phyloP scores from a whole-genome alignment of 2,113 vertebrate genomes.

The Menidia beryllina region DNA sequence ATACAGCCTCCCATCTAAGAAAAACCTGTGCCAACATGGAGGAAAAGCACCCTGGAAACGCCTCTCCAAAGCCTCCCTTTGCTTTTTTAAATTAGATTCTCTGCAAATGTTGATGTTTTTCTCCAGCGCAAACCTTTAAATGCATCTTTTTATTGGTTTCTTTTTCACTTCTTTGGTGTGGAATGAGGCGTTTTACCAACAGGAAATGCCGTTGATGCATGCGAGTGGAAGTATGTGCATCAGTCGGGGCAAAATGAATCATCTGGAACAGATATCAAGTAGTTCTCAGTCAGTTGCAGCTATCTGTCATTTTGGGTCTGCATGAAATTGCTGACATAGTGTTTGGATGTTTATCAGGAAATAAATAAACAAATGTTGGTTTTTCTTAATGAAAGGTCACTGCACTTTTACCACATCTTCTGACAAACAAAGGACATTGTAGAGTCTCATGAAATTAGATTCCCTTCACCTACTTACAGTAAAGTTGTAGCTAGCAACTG shows the following conservation, averaged over 20 bases:
- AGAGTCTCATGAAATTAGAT: no score
- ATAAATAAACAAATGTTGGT: no score
- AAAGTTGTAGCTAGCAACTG: background rate
- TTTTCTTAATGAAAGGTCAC: no score
- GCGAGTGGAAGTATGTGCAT: background rate
- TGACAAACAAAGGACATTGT: no score
- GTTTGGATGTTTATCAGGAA: no score
- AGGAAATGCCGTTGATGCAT: background rate
- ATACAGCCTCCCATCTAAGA: slow-evolving; percentile 6
- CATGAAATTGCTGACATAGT: background rate
- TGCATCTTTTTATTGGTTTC: no score
- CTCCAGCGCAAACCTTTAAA: no score
- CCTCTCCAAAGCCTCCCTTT: slow-evolving; percentile 11
- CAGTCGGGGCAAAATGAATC: background rate
- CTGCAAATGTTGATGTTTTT: no score
- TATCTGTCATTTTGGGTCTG: background rate
- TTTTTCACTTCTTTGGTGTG: slow-evolving; percentile 4
- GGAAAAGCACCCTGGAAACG: background rate
- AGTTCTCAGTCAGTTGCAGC: background rate
- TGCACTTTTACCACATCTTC: no score
- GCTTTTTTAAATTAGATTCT: slow-evolving; percentile 12
- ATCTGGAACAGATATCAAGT: background rate
- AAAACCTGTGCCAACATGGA: background rate
- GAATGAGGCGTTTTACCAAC: slow-evolving; percentile 6
- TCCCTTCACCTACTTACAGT: no score